These are phyloP conservation scores for Ctenoplectra terminalis DNA, from an alignment of 1,140 invertebrate species.

Conservation along the genomic window DNA sequence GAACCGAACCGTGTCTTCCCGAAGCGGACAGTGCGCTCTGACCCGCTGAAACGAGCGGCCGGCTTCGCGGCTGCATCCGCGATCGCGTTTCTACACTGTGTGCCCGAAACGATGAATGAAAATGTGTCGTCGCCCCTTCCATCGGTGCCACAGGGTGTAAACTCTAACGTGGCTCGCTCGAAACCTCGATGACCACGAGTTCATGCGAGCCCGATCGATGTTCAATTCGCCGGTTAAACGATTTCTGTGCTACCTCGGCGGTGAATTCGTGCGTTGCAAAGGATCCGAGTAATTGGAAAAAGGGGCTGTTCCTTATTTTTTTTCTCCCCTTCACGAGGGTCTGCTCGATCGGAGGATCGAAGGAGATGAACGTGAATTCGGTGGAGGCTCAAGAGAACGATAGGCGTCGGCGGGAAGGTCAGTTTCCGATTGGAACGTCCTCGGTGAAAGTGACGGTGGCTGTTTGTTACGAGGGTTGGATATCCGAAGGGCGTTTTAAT, in stretches of 20 bases:
- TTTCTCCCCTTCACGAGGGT: background rate
- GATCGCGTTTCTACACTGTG: slow-evolving; percentile 57
- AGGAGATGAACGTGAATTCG: background rate
- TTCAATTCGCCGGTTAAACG: background rate
- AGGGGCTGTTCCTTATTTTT: no score
- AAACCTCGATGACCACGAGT: background rate
- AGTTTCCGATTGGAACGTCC: background rate
- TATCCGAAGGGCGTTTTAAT: no score
- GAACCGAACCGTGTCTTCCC: slow-evolving; percentile 59
- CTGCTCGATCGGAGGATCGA: background rate
- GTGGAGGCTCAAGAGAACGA: background rate
- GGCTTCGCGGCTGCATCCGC: slow-evolving; percentile 58
- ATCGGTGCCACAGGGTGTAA: background rate
- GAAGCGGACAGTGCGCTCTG: slow-evolving; percentile 75
- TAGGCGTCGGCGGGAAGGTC: slow-evolving; percentile 7
- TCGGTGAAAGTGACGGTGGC: background rate
- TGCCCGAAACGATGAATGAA: slow-evolving; percentile 76
- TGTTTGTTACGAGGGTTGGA: no score
- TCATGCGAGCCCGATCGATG: background rate
- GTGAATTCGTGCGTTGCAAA: no score
- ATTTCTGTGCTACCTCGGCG: no score
- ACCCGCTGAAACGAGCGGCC: slow-evolving; percentile 74
- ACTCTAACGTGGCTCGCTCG: background rate
- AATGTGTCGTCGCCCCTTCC: slow-evolving; percentile 50
- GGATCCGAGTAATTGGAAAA: no score